A percentile compares a stretch with the other conserved stretches of the same genome.
phyloP scores from a whole-genome alignment of 2,888 invertebrate genomes.

The Exocentrus adspersus region DNA sequence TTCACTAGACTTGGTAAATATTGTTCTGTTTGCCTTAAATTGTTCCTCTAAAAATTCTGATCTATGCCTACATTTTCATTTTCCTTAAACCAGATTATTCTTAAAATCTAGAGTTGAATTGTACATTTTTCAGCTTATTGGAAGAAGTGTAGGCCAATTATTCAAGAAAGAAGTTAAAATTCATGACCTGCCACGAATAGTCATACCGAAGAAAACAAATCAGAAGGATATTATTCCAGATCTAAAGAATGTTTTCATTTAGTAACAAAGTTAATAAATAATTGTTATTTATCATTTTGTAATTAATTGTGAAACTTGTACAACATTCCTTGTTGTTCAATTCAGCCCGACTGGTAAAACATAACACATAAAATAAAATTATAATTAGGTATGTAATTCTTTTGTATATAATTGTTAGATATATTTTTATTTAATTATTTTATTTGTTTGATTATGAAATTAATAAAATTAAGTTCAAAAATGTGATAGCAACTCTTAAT shows the following conservation, averaged over 20 bases:
- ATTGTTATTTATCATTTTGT: slow-evolving; percentile 39
- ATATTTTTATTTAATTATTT: slow-evolving; percentile 47
- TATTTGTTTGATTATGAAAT: slow-evolving; percentile 48
- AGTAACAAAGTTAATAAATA: slow-evolving; percentile 34
- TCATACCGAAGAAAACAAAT: slow-evolving; percentile 60
- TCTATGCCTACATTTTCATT: no score
- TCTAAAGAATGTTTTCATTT: slow-evolving; percentile 59
- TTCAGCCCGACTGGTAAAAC: slow-evolving; percentile 34
- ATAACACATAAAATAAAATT: slow-evolving; percentile 30
- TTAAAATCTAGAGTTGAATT: no score
- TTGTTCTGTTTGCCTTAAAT: no score
- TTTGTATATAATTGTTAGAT: slow-evolving; percentile 54
- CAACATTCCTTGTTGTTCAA: slow-evolving; percentile 48
- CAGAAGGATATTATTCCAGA: slow-evolving; percentile 57
- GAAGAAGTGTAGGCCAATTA: slow-evolving; percentile 85
- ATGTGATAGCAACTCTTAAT: neutral
- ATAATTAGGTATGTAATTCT: slow-evolving; percentile 45
- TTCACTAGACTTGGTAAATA: no score
- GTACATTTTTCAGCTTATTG: slow-evolving; percentile 77
- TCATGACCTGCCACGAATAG: slow-evolving; percentile 81
- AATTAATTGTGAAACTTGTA: slow-evolving; percentile 36
- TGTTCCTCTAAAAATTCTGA: no score
- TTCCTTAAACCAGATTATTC: no score
- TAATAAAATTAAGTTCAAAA: slow-evolving; percentile 36
- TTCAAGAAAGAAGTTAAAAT: slow-evolving; percentile 91